These are phyloP conservation scores for Colostygia pectinataria DNA, from an alignment of 2,888 invertebrate genomes.

Conservation along the genomic window DNA sequence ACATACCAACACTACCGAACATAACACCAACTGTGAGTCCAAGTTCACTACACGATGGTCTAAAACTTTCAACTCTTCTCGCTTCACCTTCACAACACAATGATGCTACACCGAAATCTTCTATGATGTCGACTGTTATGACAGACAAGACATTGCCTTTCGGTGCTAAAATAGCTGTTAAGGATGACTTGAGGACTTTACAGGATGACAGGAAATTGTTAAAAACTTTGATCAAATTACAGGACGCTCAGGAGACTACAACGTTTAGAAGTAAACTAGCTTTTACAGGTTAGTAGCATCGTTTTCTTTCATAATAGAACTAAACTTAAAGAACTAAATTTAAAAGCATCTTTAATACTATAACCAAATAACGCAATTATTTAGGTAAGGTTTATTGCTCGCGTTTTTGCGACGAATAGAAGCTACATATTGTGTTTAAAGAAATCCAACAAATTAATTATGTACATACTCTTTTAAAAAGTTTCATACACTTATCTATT, in stretches of 20 bases:
- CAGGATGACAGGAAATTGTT: conserved; percentile 73
- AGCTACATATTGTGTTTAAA: no score
- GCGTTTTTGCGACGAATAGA: no score
- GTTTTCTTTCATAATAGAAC: no score
- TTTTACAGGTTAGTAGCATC: conserved; percentile 65
- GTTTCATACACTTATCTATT: no score
- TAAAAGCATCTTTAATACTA: no score
- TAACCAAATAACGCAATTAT: no score
- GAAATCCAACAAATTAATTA: no score
- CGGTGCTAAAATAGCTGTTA: conserved; percentile 68
- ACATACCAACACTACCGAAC: conserved; percentile 66
- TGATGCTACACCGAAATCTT: conserved; percentile 61
- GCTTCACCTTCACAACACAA: conserved; percentile 66
- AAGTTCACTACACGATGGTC: conserved; percentile 47
- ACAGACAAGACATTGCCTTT: conserved; percentile 56
- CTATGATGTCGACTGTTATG: conserved; percentile 46
- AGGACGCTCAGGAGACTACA: conserved; percentile 72
- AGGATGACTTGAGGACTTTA: conserved; percentile 63
- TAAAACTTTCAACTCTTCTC: conserved; percentile 55
- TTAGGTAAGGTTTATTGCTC: no score
- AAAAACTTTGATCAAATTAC: conserved; percentile 76
- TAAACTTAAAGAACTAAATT: no score
- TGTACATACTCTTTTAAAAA: no score
- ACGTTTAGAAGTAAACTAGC: conserved; percentile 68
- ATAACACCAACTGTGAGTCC: conserved; percentile 61